Percentiles rank a stretch among this genome's conserved stretches.
These are phyloP conservation scores for Rousettus leschenaultii DNA, from an alignment of 2,113 vertebrate species.

Conservation along the genomic window DNA sequence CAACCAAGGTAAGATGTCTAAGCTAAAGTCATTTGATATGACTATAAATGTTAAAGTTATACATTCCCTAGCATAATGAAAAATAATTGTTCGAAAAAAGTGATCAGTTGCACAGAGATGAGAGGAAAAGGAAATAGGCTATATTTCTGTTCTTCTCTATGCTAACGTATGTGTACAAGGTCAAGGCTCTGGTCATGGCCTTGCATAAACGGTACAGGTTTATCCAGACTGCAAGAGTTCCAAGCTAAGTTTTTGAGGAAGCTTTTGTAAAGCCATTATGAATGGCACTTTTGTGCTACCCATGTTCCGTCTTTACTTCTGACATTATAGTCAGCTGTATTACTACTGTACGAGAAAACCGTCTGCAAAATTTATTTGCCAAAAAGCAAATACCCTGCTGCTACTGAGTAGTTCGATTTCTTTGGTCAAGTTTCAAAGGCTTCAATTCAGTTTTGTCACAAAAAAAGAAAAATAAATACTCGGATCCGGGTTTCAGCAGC, in stretches of 20 bases:
- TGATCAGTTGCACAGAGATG: neutral
- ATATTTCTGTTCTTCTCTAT: neutral
- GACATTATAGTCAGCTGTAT: neutral
- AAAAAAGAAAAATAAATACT: neutral
- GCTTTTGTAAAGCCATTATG: neutral
- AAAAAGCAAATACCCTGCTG: neutral
- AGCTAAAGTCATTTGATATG: neutral
- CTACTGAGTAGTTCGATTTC: neutral
- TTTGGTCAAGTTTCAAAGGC: conserved; percentile 32
- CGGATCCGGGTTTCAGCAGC: neutral
- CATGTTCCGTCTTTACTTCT: neutral
- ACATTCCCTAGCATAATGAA: neutral
- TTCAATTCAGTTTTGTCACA: conserved; percentile 8
- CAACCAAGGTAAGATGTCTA: neutral
- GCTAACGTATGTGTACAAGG: neutral
- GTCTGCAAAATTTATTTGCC: neutral
- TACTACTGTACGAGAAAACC: neutral
- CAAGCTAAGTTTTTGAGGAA: neutral
- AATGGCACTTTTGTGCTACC: neutral
- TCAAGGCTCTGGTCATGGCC: neutral
- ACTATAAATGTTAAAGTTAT: neutral
- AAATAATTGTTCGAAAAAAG: neutral
- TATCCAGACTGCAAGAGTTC: neutral
- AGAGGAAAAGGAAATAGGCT: neutral
- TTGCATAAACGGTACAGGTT: neutral